Evolutionary conservation across 2,888 invertebrate species (phyloP), one percentile per base, ranked within the genome.

Genomic region (Cheilosia vulpina): DNA sequence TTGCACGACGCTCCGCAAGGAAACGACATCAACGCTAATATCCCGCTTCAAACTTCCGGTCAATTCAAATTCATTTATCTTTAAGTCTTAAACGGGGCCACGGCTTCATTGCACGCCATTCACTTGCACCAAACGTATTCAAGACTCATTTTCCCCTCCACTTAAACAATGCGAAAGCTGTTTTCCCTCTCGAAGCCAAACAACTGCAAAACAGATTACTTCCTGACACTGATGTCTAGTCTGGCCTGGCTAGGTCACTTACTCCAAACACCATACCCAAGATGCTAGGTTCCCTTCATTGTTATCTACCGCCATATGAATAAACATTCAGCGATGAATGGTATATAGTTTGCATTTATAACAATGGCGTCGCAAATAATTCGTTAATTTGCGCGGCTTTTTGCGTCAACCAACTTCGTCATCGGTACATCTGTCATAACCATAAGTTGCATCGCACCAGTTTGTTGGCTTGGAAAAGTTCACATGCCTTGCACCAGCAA

Each of bases 131-230:
- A 75, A 63, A 17, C 24, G 41, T 21, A 24, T 45, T 17, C 52
- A 27, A 43, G 17, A 66, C 55, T 38, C 38, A 31, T 34, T 52
- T 53, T 21, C 41, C 58, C 17, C 43, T 50, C 41, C 62, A 66
- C 50, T 58, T 52, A 68, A 79, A 79, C 21, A 65, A 65, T 53
- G 31, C 31, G 69, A 65, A 77, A 77, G 81, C 65, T 71, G 77
- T 65, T 83, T 78, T 79, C 62, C 79, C 68, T 73, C 52, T 73
- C 47, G 45, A 76, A 52, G 58, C 58, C 43, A 69, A 53, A 79
- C 62, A 53, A 69, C 79, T 73, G 57, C 73, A 38, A 83, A 78
- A 78, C 41, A 55, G 73, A 83, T 69, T 58, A 79, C 73, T 83
- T 83, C 83, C 83, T 73, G 71, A 65, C 68, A 63, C 76, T 31